Percentiles rank a stretch among this genome's conserved stretches.
Evolutionary conservation across 2,888 invertebrate species (phyloP).

Genomic region (Parascotia fuliginaria): DNA sequence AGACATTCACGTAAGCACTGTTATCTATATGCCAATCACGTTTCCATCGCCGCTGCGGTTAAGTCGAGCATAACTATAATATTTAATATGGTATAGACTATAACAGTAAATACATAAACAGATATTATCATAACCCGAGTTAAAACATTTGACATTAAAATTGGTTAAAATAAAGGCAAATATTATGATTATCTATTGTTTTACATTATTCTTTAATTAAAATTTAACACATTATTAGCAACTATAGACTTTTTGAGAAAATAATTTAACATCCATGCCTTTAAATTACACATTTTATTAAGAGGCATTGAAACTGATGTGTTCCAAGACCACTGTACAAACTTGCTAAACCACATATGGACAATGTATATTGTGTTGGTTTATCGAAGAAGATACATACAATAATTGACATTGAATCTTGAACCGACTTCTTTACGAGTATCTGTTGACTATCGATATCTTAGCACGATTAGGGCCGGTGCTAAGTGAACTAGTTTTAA

Average conservation of each 20-base stretch:
- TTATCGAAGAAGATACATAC: slow-evolving; percentile 20
- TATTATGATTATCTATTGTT: too few species aligned
- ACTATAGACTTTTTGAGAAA: not conserved
- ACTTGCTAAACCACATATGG: slow-evolving; percentile 29
- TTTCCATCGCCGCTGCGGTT: slow-evolving; percentile 25
- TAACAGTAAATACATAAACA: not conserved
- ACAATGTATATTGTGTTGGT: slow-evolving; percentile 23
- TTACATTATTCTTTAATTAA: too few species aligned
- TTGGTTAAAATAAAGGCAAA: too few species aligned
- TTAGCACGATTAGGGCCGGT: slow-evolving; percentile 52
- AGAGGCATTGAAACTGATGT: slow-evolving; percentile 8
- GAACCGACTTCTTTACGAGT: slow-evolving; percentile 56
- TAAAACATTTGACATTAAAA: too few species aligned
- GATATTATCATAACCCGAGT: too few species aligned
- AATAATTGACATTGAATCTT: slow-evolving; percentile 27
- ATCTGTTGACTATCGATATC: slow-evolving; percentile 42
- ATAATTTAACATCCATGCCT: slow-evolving; percentile 9
- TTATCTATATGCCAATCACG: slow-evolving; percentile 46
- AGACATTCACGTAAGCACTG: slow-evolving; percentile 22
- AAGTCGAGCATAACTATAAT: slow-evolving; percentile 9
- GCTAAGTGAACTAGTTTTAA: slow-evolving; percentile 19
- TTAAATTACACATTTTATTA: slow-evolving; percentile 13
- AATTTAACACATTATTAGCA: too few species aligned
- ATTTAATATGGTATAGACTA: not conserved
- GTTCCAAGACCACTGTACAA: slow-evolving; percentile 26